Evolutionary conservation across 2,888 invertebrate species (phyloP), one percentile per base, ranked within the genome.

Genomic region (Ommatoiulus sabulosus): DNA sequence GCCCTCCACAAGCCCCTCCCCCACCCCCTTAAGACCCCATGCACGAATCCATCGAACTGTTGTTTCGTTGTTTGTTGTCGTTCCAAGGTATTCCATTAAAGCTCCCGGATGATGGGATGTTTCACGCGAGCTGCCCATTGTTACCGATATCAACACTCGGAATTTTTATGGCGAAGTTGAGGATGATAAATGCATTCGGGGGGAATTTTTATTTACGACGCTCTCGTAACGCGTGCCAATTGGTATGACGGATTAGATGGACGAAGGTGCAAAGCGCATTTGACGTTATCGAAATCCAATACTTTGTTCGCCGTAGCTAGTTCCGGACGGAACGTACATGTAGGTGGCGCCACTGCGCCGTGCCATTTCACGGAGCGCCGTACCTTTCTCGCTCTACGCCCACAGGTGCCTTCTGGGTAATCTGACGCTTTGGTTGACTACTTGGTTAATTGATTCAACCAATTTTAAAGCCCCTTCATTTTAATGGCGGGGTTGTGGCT

Each of bases 61-160:
- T 52, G 52, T 52, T 52, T 52, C 17, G 52, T 17, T 52, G 52
- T 52, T 52, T 52, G 52, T 52, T 52, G 52, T 52, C 52, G 52
- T 52, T 52, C 52, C 12, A 52, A 52, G 12, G 52, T 52, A 52
- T 52, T 52, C 52, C 52, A 52, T 52, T 52, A 52, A 52, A 52
- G 52, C 52, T 52, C 52, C 52, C 52, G 52, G 52, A 52, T 52
- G 52, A 52, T 52, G 52, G 52, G 52, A 52, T 52, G 52, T 52
- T 52, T 52, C 52, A 52, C 52, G 52, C 52, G 17, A 52, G 12
- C 52, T 52, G 52, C 52, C 52, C 52, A 52, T 52, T 52, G 52
- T 52, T 52, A 52, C 52, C 52, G 52, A 52, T 52, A 52, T 52
- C 52, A 52, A 52, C 52, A 52, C 52, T 52, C 17, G 52, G 52